Evolutionary conservation across 2,797 vertebrate species (phyloP).

Genomic region (Neostethus bicornis): DNA sequence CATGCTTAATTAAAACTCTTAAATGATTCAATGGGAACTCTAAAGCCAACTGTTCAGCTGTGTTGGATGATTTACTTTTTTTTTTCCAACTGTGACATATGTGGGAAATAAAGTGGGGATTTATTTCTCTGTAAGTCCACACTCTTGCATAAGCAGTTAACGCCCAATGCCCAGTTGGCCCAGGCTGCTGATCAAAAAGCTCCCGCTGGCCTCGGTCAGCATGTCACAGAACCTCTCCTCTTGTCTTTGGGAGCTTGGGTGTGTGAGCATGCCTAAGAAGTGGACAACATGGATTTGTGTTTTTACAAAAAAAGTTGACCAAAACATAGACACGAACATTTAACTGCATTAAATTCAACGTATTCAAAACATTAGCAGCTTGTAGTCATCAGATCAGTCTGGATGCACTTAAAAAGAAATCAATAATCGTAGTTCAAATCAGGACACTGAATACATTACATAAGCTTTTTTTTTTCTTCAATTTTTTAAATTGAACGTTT

Average conservation of each 20-base stretch:
- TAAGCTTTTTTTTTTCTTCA: conserved; percentile 33
- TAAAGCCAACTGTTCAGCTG: background rate
- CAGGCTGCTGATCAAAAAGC: conserved; percentile 65
- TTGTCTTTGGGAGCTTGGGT: conserved; percentile 32
- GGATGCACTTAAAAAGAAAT: conserved; percentile 28
- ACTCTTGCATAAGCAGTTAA: conserved; percentile 71
- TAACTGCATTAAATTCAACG: background rate
- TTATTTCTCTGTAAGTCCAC: conserved; percentile 70
- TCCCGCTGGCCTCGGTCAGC: conserved; percentile 67
- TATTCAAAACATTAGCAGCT: background rate
- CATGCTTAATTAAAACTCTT: conserved; percentile 1
- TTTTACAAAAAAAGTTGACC: conserved; percentile 9
- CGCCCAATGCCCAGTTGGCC: conserved; percentile 64
- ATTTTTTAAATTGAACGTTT: conserved; percentile 18
- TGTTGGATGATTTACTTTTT: conserved; percentile 46
- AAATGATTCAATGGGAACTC: background rate
- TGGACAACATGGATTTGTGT: conserved; percentile 43
- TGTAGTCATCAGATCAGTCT: conserved; percentile 6
- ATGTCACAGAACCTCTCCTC: conserved; percentile 53
- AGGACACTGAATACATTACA: conserved; percentile 41
- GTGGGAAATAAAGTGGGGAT: conserved; percentile 70
- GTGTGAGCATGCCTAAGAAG: conserved; percentile 31
- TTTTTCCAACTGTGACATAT: conserved; percentile 62
- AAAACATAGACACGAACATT: background rate
- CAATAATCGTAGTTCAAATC: conserved; percentile 28